Evolutionary conservation across 2,113 vertebrate species (phyloP).

Genomic region (Azemiops feae): DNA sequence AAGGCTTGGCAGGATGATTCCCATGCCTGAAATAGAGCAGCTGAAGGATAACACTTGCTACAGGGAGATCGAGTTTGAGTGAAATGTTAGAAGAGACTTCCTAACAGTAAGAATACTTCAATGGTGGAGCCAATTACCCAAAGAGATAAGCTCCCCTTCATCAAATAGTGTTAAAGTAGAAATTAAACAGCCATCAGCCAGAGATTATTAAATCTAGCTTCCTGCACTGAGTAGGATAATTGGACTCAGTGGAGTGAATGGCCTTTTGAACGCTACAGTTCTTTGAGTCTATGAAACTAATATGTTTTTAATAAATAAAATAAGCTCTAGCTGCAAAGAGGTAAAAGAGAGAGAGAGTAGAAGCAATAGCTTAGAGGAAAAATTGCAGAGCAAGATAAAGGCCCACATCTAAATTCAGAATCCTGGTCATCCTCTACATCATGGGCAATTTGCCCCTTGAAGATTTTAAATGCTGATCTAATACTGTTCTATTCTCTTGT

Average conservation of each 20-base stretch:
- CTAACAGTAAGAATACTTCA: not conserved
- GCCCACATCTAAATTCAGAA: not conserved
- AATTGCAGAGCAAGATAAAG: not conserved
- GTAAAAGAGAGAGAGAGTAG: not conserved
- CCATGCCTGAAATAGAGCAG: not conserved
- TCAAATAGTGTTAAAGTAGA: not conserved
- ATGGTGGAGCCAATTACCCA: not conserved
- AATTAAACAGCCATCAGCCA: not conserved
- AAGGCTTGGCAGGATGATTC: not conserved
- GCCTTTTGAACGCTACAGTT: not conserved
- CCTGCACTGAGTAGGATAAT: not conserved
- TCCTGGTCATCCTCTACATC: not conserved
- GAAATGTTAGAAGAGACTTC: not conserved
- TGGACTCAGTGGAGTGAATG: not conserved
- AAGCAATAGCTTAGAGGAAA: not conserved
- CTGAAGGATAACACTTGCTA: not conserved
- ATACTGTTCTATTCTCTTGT: not conserved
- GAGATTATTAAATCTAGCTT: not conserved
- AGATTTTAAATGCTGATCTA: not conserved
- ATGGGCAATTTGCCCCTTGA: not conserved
- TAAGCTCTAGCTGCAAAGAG: not conserved
- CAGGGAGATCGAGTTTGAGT: not conserved
- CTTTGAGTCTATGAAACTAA: not conserved
- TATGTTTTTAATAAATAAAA: not conserved
- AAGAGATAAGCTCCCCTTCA: not conserved